A percentile compares a stretch with the other conserved stretches of the same genome.
Evolutionary conservation across 2,888 invertebrate genomes (phyloP).

Genomic region (Tortricodes alternella): DNA sequence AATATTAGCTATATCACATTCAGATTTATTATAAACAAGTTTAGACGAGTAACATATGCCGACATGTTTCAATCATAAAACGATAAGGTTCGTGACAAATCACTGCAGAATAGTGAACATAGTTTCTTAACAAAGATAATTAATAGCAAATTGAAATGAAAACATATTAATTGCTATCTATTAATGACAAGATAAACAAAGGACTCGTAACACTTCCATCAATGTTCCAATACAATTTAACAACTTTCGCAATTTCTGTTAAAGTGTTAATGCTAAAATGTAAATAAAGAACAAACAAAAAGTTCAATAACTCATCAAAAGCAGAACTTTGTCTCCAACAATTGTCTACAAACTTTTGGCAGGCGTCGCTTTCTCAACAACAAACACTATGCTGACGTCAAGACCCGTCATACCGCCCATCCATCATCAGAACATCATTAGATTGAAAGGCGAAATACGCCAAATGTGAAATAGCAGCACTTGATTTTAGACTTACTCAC

Average conservation of each 20-base stretch:
- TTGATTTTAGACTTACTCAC: neutral
- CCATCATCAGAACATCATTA: conserved; percentile 14
- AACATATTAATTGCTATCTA: too few species aligned
- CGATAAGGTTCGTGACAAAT: conserved; percentile 4
- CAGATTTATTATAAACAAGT: neutral
- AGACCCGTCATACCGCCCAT: conserved; percentile 13
- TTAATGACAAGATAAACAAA: too few species aligned
- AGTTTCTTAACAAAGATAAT: neutral
- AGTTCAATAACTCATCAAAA: neutral
- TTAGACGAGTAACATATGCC: neutral
- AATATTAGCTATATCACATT: neutral
- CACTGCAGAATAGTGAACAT: too few species aligned
- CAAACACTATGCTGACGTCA: conserved; percentile 23
- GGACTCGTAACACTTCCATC: too few species aligned
- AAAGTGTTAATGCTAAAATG: neutral
- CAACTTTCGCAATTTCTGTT: neutral
- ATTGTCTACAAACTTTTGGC: conserved; percentile 27
- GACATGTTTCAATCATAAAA: neutral
- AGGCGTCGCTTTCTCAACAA: conserved; percentile 10
- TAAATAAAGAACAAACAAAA: neutral
- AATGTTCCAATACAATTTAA: too few species aligned
- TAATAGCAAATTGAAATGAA: neutral
- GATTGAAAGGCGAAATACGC: conserved; percentile 8
- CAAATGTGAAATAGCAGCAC: neutral
- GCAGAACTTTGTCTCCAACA: conserved; percentile 18